Conservation (phyloP, 2,113 vertebrate genomes). For the Oncorhynchus gorbuscha region DNA sequence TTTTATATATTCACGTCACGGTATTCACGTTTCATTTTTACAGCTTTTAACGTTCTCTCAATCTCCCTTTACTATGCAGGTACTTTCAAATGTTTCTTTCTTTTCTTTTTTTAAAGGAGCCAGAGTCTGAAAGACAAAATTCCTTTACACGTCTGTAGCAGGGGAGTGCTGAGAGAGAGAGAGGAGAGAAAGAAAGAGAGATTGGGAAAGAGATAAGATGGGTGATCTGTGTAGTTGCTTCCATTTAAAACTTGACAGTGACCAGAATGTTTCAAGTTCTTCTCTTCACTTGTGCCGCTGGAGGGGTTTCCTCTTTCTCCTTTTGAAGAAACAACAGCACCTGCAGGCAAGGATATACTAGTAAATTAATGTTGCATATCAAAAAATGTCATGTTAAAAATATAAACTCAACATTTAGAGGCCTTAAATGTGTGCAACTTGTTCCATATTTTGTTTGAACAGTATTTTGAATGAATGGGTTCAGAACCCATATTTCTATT, state of each 20-base stretch:
- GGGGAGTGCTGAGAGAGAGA: conserved; percentile 52
- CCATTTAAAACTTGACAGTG: conserved; percentile 80
- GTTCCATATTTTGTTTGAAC: too few species aligned
- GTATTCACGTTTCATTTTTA: conserved; percentile 71
- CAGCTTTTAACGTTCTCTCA: conserved; percentile 64
- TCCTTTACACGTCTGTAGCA: conserved; percentile 64
- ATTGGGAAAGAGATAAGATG: conserved; percentile 28
- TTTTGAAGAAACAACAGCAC: conserved; percentile 99
- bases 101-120: conserved; percentile 66
- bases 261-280: conserved; percentile 77
- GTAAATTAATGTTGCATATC: not conserved
- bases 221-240: conserved; percentile 69
- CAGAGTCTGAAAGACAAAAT: conserved; percentile 64
- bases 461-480: too few species aligned
- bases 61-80: conserved; percentile 53
- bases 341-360: conserved; percentile 57
- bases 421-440: too few species aligned
- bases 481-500: too few species aligned
- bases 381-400: not conserved
- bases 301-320: conserved; percentile 95
- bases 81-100: conserved; percentile 47
- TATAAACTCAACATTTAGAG: not conserved
- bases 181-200: conserved; percentile 8
- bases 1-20: conserved; percentile 68
- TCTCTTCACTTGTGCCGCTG: conserved; percentile 90